Conservation (phyloP, 2,888 invertebrate genomes). For the Meta bourneti region DNA sequence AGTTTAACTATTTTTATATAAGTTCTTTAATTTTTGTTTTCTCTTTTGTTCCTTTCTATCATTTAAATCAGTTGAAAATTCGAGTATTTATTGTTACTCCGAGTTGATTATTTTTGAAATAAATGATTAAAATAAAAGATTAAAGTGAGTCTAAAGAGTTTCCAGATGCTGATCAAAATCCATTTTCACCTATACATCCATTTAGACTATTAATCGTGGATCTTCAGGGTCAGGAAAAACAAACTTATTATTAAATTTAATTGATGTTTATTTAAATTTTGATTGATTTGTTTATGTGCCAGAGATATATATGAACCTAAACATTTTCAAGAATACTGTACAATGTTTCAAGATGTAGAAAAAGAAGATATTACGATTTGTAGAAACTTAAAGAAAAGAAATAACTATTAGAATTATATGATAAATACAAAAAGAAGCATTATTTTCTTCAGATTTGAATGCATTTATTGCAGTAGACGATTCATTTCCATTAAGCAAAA, state of each 20-base stretch:
- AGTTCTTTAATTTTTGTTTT: background rate
- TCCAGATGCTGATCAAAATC: background rate
- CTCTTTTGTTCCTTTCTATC: background rate
- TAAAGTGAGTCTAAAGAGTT: background rate
- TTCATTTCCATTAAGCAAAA: slow-evolving; percentile 6
- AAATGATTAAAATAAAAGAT: background rate
- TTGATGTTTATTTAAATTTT: slow-evolving; percentile 20
- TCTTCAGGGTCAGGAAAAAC: too few species aligned
- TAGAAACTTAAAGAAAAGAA: background rate
- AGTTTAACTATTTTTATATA: background rate
- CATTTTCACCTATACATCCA: background rate
- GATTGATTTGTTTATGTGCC: slow-evolving; percentile 9
- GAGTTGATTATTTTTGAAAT: background rate
- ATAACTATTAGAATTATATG: slow-evolving; percentile 1
- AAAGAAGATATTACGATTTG: background rate
- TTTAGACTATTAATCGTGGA: background rate
- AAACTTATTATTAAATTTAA: background rate
- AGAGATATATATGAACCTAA: slow-evolving; percentile 24
- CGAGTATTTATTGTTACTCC: too few species aligned
- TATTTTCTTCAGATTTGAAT: slow-evolving; percentile 17
- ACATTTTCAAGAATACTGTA: slow-evolving; percentile 17
- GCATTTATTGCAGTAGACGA: slow-evolving; percentile 31
- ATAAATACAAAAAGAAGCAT: slow-evolving; percentile 12
- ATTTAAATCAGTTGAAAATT: too few species aligned
- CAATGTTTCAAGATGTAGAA: slow-evolving; percentile 11